Evolutionary conservation across 2,797 vertebrate species (phyloP), one percentile per base, ranked within the genome.

Genomic region (Enteromius afrohamiltoni): DNA sequence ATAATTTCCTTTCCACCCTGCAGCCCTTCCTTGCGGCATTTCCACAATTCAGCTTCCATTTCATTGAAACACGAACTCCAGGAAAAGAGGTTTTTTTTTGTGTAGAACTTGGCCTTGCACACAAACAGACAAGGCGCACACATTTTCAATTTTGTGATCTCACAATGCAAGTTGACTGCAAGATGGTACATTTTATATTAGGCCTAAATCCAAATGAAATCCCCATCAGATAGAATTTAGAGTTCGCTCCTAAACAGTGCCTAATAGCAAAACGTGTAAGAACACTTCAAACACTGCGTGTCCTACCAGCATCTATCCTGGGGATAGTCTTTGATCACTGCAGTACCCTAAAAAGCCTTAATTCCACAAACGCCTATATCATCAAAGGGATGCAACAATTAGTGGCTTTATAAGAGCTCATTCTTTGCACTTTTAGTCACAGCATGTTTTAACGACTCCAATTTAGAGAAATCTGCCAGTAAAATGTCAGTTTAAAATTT

Each of bases 351-450:
- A 86, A 79, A 79, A 83, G 49, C 68, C 29, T 51, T 80, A 68
- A 83, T 76, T 79, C 76, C 76, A 75, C 85, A 68, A 68, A 83
- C 2, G 11, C 51, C 70, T 29, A 69, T 67, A 79, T 86, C 77
- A 83, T 86, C 85, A 86, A 75, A 83, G 81, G 31, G 13, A 62
- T 51, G 69, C 49, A 73, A 86, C 85, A 83, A 77, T 83, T 79
- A 83, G 29, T 10, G 6, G 29, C 49, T 77, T 77, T 83, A 77
- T 47, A 55, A 37, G 29, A 74, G 69, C 70, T 64, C 14, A 49
- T 64, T 82, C 34, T 51, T 42, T 42, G 64, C 11, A 55, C 51
- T 83, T 69, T 58, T 47, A 60, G 40, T 69, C 65, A 26, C 74
- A 77, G 64, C 62, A 34, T 47, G 74, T 58, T 83, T 42, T 69